Percentiles rank a stretch among this genome's conserved stretches.
These are phyloP conservation scores for Nebria salina DNA, from an alignment of 2,888 invertebrate genomes.

Conservation along the genomic window DNA sequence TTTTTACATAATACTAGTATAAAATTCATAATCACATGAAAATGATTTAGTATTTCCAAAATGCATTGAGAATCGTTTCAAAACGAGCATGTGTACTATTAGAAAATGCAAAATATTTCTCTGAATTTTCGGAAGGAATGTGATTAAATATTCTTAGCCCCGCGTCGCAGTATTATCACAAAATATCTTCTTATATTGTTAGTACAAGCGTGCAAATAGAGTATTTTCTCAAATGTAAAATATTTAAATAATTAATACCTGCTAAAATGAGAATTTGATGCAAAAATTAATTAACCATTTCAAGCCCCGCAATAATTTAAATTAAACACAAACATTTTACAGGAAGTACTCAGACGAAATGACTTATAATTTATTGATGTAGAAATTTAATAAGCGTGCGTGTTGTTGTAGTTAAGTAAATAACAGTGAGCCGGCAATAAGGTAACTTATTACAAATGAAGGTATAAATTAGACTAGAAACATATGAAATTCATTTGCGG, in stretches of 20 bases:
- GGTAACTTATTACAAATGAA: not conserved
- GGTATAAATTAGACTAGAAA: constrained; percentile 17
- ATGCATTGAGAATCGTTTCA: no score
- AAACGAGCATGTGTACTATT: no score
- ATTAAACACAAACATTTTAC: not conserved
- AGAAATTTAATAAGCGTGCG: not conserved
- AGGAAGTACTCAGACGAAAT: not conserved
- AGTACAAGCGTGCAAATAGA: not conserved
- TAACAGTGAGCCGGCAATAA: constrained; percentile 1
- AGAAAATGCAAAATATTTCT: no score
- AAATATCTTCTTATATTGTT: no score
- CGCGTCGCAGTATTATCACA: no score
- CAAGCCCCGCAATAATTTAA: not conserved
- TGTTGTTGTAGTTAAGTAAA: not conserved
- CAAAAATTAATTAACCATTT: not conserved
- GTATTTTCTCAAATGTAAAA: not conserved
- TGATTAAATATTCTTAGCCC: no score
- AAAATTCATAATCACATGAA: no score
- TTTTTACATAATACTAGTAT: no score
- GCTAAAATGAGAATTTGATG: not conserved
- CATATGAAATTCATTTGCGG: constrained; percentile 21
- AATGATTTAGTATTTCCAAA: no score
- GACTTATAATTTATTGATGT: not conserved
- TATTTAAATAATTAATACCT: not conserved
- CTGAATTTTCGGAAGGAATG: no score